Evolutionary conservation across 2,113 vertebrate genomes (phyloP).

Genomic region (Speoplatyrhinus poulsoni): DNA sequence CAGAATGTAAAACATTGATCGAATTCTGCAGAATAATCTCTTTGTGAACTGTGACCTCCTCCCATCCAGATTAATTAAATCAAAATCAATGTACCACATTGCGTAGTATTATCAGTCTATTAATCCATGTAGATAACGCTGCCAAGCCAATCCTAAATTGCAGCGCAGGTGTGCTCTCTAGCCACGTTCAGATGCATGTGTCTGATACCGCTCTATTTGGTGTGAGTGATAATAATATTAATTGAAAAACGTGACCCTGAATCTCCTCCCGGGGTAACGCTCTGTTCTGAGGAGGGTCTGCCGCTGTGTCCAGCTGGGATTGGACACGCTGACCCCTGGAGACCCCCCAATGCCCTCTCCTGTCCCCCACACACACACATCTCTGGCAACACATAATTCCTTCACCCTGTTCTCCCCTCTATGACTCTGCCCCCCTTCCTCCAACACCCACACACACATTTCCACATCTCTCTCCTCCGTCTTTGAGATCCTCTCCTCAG

Average conservation of each 20-base stretch:
- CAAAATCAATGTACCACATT: neutral
- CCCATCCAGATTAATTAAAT: no score
- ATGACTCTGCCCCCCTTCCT: conserved; percentile 58
- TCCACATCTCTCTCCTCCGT: neutral
- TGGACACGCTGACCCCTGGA: conserved; percentile 76
- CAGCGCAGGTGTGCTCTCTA: conserved; percentile 30
- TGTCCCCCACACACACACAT: conserved; percentile 47
- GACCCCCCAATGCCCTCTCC: conserved; percentile 54
- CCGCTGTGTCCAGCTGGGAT: conserved; percentile 60
- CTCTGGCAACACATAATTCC: conserved; percentile 70
- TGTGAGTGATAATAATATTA: conserved; percentile 70
- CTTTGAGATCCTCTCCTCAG: conserved; percentile 43
- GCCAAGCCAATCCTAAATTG: conserved; percentile 23
- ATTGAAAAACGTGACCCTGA: conserved; percentile 57
- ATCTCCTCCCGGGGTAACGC: conserved; percentile 55
- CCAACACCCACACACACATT: conserved; percentile 16
- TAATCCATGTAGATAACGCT: conserved; percentile 15
- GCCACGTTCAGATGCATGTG: conserved; percentile 42
- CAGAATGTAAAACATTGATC: no score
- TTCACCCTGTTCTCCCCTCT: conserved; percentile 54
- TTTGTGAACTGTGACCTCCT: no score
- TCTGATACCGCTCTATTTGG: conserved; percentile 57
- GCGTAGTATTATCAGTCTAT: conserved; percentile 12
- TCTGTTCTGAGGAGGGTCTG: conserved; percentile 35
- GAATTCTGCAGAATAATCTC: no score